Base-by-base conservation (phyloP, 2,113 vertebrate genomes). In the Xyrauchen texanus region DNA sequence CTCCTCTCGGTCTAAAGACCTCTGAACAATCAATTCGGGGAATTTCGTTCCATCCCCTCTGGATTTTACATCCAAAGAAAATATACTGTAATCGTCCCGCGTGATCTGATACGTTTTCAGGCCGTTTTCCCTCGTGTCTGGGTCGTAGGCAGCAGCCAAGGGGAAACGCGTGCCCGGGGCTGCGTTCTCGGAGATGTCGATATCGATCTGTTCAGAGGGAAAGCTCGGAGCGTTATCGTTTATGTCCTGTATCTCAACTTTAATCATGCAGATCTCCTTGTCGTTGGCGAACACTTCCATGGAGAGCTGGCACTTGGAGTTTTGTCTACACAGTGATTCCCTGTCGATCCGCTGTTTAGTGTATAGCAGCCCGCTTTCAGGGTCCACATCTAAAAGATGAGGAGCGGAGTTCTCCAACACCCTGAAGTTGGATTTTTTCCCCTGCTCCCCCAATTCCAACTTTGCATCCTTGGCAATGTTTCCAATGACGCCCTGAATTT, bases 241-340 rank as follows among this genome's bases (percentile, higher is more conserved):
- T 80, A 99, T 95, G 87, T 99, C 98, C 90, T 96, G 94, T 85
- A 99, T 94, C 88, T 99, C 98, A 87, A 99, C 96, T 87, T 99
- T 99, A 89, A 99, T 98, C 97, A 99, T 98, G 88, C 95, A 99
- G 87, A 99, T 98, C 89, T 98, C 97, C 87, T 97, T 97, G 91
- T 99, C 97, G 34, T 98, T 97, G 86, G 96, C 97, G 61, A 99
- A 99, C 79, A 99, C 98, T 89, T 99, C 98, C 87, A 99, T 96
- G 62, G 97, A 98, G 49, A 99, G 93, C 91, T 98, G 96, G 90
- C 98, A 99, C 91, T 97, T 98, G 87, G 95, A 84, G 71, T 90
- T 97, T 89, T 96, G 94, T 86, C 95, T 93, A 86, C 97, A 99
- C 88, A 99, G 91, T 10, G 94, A 94, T 89, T 99, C 98, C 0